A percentile compares a stretch with the other conserved stretches of the same genome.
These are phyloP conservation scores for Erpetoichthys calabaricus DNA, from an alignment of 2,797 vertebrate genomes.

Conservation along the genomic window DNA sequence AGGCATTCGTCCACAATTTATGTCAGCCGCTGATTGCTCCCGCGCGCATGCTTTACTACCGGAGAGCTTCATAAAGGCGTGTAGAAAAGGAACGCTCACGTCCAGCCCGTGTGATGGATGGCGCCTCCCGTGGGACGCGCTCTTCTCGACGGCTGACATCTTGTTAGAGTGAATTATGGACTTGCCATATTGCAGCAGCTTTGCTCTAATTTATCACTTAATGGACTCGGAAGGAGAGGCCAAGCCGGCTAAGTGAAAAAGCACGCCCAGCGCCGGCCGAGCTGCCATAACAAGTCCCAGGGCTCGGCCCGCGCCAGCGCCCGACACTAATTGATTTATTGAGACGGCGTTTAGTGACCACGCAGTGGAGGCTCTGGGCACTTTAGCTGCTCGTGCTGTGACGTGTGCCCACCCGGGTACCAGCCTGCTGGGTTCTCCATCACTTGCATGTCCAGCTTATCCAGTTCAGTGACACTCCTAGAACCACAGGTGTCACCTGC, in stretches of 20 bases:
- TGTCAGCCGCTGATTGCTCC: slow-evolving; percentile 38
- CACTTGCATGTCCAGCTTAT: too few species aligned
- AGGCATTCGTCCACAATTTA: slow-evolving; percentile 45
- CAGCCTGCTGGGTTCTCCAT: too few species aligned
- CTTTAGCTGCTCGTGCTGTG: too few species aligned
- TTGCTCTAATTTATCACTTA: slow-evolving; percentile 50
- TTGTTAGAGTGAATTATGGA: slow-evolving; percentile 12
- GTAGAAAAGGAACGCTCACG: slow-evolving; percentile 17
- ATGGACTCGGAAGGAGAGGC: slow-evolving; percentile 47
- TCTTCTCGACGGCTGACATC: slow-evolving; percentile 8
- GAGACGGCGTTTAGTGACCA: slow-evolving; percentile 14
- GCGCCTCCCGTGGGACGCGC: slow-evolving; percentile 8
- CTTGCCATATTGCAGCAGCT: slow-evolving; percentile 42
- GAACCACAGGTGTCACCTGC: too few species aligned
- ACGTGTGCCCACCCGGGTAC: too few species aligned
- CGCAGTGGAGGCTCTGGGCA: too few species aligned
- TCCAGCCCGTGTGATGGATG: slow-evolving; percentile 19
- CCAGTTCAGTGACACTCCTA: too few species aligned
- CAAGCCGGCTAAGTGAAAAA: slow-evolving; percentile 58
- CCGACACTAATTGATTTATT: slow-evolving; percentile 58
- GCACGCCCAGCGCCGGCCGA: slow-evolving; percentile 16
- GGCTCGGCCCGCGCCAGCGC: slow-evolving; percentile 41
- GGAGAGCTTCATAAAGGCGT: slow-evolving; percentile 26
- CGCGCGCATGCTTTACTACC: slow-evolving; percentile 39
- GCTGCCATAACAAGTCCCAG: slow-evolving; percentile 44